Conservation (phyloP, 2,888 invertebrate species). For the Julus scandinavius region DNA sequence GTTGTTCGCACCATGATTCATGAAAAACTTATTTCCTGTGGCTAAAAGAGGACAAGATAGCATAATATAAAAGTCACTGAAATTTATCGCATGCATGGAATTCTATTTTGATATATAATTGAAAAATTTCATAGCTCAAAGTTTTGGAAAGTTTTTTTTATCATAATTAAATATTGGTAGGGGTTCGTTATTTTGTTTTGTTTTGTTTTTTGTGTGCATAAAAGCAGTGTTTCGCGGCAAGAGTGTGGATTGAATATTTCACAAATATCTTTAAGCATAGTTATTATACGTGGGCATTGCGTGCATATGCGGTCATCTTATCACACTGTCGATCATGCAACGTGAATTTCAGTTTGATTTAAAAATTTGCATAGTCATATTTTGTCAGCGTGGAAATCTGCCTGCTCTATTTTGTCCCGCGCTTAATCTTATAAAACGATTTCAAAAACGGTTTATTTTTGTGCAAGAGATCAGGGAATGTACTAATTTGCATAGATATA, state of each 20-base stretch:
- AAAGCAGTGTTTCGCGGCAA: neutral
- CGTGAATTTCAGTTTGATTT: constrained; percentile 45
- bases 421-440: constrained; percentile 39
- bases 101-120: neutral
- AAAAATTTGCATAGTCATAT: constrained; percentile 46
- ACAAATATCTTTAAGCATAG: neutral
- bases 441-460: constrained; percentile 40
- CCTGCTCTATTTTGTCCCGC: constrained; percentile 19
- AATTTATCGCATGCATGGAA: neutral
- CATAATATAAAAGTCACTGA: neutral
- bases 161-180: neutral
- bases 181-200: neutral
- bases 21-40: constrained; percentile 5
- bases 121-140: neutral
- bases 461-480: constrained; percentile 42
- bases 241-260: neutral
- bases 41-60: neutral
- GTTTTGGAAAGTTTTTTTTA: neutral
- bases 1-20: neutral
- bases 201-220: neutral
- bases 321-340: neutral
- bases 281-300: neutral
- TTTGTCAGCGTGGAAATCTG: constrained; percentile 8
- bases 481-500: constrained; percentile 46
- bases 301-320: constrained; percentile 27